Evolutionary conservation across 1,140 invertebrate genomes (phyloP).

Genomic region (Bicyclus anynana): DNA sequence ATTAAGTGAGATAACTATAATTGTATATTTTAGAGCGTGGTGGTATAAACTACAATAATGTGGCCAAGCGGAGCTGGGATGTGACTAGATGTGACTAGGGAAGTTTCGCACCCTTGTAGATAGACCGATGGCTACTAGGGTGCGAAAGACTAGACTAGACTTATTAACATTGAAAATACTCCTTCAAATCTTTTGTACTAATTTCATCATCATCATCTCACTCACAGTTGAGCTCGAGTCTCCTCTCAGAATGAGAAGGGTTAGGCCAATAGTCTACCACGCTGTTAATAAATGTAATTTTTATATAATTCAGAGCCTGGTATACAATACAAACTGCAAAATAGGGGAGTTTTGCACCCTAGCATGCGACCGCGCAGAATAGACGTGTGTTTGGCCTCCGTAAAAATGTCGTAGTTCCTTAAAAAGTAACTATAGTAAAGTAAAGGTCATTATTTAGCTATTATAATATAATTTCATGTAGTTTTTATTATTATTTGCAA

Average conservation of each 20-base stretch:
- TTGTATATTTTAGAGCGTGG: no score
- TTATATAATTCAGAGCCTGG: no score
- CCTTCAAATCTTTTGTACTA: not conserved
- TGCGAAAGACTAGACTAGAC: not conserved
- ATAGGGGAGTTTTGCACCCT: conserved; percentile 31
- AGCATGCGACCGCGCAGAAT: conserved; percentile 42
- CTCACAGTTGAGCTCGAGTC: no score
- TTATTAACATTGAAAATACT: not conserved
- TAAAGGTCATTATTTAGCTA: no score
- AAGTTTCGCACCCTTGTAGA: conserved; percentile 24
- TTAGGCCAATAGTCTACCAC: not conserved
- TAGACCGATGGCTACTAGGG: conserved; percentile 42
- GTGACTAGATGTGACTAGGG: conserved; percentile 37
- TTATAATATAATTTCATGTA: no score
- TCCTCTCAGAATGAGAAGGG: no score
- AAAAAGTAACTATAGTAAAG: no score
- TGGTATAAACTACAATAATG: conserved; percentile 57
- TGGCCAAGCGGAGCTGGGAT: conserved; percentile 43
- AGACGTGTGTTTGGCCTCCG: not conserved
- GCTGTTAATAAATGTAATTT: no score
- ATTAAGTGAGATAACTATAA: no score
- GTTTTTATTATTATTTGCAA: no score
- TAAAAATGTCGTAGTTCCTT: no score
- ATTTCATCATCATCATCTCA: no score
- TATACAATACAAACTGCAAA: conserved; percentile 54